Conservation (phyloP, 35 echinoderm and acorn worm genomes). For the Diadema setosum region DNA sequence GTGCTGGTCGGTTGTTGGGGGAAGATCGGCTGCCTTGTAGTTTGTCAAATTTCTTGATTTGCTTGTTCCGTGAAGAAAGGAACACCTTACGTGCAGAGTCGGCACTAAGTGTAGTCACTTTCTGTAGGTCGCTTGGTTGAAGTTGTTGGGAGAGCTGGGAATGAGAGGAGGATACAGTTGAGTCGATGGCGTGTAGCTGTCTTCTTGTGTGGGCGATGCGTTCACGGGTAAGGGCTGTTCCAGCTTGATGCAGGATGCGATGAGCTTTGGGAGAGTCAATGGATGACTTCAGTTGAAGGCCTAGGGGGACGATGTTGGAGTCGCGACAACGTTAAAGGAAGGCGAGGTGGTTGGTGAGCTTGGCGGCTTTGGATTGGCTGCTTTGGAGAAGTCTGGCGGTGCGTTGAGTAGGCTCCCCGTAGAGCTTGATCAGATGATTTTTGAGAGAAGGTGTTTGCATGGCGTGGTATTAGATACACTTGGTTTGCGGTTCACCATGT, state of each 20-base stretch:
- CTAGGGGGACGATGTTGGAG: not conserved
- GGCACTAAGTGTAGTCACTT: not conserved
- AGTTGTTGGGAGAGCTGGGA: too few relatives aligned
- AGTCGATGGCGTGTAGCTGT: not conserved
- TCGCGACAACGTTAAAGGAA: not conserved
- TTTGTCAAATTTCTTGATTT: not conserved
- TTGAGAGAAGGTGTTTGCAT: too few relatives aligned
- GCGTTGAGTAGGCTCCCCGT: not conserved
- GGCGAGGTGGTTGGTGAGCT: not conserved
- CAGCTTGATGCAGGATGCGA: not conserved
- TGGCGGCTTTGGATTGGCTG: not conserved
- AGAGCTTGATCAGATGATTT: not conserved
- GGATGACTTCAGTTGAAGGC: not conserved
- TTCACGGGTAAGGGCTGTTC: not conserved
- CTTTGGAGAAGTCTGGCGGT: not conserved
- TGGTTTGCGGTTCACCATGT: too few relatives aligned
- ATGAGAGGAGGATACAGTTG: not conserved
- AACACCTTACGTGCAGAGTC: not conserved
- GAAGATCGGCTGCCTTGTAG: not conserved
- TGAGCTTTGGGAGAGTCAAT: not conserved
- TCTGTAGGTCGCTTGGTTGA: too few relatives aligned
- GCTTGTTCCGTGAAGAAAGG: not conserved
- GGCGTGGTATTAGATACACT: too few relatives aligned
- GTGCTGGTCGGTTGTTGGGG: not conserved
- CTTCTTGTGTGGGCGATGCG: not conserved